Conservation (phyloP, 35 echinoderm and acorn worm genomes). For the Heliocidaris erythrogramma region DNA sequence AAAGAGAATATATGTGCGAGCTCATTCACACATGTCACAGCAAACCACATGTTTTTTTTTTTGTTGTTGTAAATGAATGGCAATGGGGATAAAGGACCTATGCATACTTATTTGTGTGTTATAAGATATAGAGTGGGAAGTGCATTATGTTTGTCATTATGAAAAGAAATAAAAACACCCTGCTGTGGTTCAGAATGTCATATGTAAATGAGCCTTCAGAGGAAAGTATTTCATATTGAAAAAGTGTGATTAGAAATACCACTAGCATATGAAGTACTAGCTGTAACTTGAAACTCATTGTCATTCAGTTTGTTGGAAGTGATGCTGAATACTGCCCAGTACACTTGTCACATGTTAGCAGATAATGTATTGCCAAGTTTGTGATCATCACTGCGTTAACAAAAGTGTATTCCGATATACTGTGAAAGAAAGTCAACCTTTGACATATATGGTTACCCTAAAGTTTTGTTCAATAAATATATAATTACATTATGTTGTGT, state of each 20-base stretch:
- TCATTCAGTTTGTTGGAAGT: not conserved
- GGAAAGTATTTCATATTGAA: not conserved
- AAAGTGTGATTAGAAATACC: not conserved
- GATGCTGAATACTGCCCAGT: not conserved
- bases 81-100: too few species aligned
- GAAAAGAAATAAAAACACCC: too few species aligned
- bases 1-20: not conserved
- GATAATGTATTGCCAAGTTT: not conserved
- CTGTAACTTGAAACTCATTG: not conserved
- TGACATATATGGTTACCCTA: not conserved
- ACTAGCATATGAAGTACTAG: not conserved
- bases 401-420: not conserved
- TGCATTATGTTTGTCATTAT: too few species aligned
- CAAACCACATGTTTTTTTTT: too few species aligned
- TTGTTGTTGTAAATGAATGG: too few species aligned
- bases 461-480: not conserved
- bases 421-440: not conserved
- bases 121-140: too few species aligned
- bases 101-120: too few species aligned
- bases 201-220: not conserved
- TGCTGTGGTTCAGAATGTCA: too few species aligned
- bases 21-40: too few species aligned
- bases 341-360: not conserved
- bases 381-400: not conserved
- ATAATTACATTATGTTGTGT: not conserved